Conservation (phyloP, 2,797 vertebrate species). For the Chaenodraco wilsoni region DNA sequence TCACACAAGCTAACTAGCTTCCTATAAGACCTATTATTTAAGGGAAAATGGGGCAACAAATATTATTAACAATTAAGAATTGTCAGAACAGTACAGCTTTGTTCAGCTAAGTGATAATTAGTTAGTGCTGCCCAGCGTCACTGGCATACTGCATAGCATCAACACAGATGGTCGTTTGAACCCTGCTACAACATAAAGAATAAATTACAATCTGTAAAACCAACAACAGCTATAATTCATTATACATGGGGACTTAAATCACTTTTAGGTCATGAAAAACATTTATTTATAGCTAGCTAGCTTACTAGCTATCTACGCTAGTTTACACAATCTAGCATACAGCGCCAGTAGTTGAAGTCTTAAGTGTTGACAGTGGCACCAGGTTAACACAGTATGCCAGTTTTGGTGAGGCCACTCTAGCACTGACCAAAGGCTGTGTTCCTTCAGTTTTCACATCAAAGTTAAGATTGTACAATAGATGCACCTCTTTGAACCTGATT, state of each 20-base stretch:
- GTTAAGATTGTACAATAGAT: background rate
- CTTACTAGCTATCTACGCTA: no score
- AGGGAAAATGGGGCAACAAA: background rate
- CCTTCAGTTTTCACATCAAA: no score
- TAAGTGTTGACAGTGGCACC: background rate
- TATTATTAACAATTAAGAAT: no score
- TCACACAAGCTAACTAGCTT: background rate
- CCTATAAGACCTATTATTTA: background rate
- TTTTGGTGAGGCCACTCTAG: background rate
- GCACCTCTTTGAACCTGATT: background rate
- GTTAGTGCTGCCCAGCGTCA: background rate
- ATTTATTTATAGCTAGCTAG: no score
- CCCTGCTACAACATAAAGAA: background rate
- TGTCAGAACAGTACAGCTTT: no score
- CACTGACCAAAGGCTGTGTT: background rate
- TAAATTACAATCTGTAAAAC: background rate
- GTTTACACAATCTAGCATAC: no score
- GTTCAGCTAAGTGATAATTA: background rate
- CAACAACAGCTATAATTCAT: background rate
- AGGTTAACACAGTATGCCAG: background rate
- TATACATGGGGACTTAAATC: background rate
- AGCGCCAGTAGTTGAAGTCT: no score
- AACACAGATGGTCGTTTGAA: background rate
- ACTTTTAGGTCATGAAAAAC: no score
- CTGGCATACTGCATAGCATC: background rate